phyloP scores from a whole-genome alignment of 2,113 vertebrate species.

The Rhodinocichla rosea region DNA sequence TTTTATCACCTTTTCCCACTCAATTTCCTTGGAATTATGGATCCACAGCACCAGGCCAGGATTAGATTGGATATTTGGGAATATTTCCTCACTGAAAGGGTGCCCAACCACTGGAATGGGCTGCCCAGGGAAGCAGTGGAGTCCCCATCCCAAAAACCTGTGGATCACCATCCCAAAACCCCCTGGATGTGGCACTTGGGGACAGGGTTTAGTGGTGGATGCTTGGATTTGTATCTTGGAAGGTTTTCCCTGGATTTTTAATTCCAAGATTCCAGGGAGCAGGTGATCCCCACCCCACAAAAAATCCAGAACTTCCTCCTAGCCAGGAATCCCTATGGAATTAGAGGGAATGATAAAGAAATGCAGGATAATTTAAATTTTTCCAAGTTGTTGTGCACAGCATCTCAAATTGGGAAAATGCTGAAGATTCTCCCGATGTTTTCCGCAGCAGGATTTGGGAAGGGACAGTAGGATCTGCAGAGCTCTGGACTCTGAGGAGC shows the following conservation, averaged over 20 bases:
- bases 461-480: not conserved
- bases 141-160: not conserved
- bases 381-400: not conserved
- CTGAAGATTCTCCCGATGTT: not conserved
- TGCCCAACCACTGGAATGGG: not conserved
- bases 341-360: not conserved
- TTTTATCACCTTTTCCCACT: no score
- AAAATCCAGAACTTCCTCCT: not conserved
- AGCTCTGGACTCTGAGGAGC: not conserved
- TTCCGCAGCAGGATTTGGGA: not conserved
- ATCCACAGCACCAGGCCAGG: not conserved
- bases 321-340: not conserved
- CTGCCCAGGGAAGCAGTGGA: not conserved
- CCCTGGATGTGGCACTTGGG: not conserved
- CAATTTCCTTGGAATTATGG: no score
- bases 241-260: not conserved
- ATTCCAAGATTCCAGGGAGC: not conserved
- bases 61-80: not conserved
- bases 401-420: not conserved
- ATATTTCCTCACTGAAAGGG: not conserved
- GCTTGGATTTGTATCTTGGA: fast-evolving
- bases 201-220: not conserved
- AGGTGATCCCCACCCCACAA: not conserved
- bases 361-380: not conserved
- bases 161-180: not conserved